Conservation (phyloP, 2,888 invertebrate species). For the Dasypogon diadema region DNA sequence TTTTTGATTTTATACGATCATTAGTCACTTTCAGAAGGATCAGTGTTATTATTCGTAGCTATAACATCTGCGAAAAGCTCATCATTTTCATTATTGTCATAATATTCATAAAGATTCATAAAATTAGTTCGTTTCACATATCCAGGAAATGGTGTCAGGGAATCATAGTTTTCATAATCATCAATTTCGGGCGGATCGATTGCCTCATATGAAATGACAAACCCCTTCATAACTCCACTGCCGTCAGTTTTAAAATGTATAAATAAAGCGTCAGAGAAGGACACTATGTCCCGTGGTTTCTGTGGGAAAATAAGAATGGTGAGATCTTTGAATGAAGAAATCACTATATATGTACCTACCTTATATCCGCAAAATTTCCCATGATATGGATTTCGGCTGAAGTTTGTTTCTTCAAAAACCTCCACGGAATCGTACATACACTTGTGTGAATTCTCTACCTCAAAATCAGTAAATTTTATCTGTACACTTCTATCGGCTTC, state of each 20-base stretch:
- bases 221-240: constrained; percentile 90
- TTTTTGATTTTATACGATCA: not conserved
- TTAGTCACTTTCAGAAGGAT: not conserved
- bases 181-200: constrained; percentile 71
- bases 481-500: constrained; percentile 83
- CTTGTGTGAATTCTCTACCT: constrained; percentile 85
- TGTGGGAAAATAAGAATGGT: constrained; percentile 68
- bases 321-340: not conserved
- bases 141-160: constrained; percentile 67
- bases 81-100: constrained; percentile 54
- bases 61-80: too few relatives aligned
- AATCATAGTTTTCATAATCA: constrained; percentile 67
- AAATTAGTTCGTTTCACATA: constrained; percentile 64
- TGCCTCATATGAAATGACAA: constrained; percentile 87
- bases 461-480: constrained; percentile 82
- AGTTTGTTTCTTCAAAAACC: constrained; percentile 82
- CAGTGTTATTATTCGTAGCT: too few relatives aligned
- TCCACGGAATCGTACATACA: constrained; percentile 96
- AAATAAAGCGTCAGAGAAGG: constrained; percentile 87
- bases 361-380: constrained; percentile 90
- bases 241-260: constrained; percentile 92
- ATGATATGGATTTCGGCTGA: constrained; percentile 72
- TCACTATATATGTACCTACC: constrained; percentile 69
- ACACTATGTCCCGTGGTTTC: constrained; percentile 89
- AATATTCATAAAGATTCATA: constrained; percentile 48